Conservation (phyloP, 2,888 invertebrate genomes). For the Danaus chrysippus region DNA sequence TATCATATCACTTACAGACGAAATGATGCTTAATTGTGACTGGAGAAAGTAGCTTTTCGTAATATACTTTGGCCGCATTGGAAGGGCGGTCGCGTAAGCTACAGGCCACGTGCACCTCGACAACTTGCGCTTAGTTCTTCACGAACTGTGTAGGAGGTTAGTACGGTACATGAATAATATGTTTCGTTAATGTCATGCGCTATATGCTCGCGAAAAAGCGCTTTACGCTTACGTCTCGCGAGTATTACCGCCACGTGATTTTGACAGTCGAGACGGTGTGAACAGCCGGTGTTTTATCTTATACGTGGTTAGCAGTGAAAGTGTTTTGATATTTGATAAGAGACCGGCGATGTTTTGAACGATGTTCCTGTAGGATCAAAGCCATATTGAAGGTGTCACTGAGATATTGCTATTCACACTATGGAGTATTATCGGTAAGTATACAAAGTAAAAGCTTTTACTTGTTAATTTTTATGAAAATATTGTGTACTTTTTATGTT, state of each 20-base stretch:
- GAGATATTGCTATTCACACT: slow-evolving; percentile 44
- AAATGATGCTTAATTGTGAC: slow-evolving; percentile 58
- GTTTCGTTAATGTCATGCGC: slow-evolving; percentile 69
- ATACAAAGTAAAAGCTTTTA: slow-evolving; percentile 13
- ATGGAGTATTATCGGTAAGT: slow-evolving; percentile 63
- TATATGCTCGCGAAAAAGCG: slow-evolving; percentile 61
- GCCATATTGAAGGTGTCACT: slow-evolving; percentile 34
- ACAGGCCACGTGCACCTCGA: slow-evolving; percentile 74
- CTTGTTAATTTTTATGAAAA: slow-evolving; percentile 6
- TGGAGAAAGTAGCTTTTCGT: slow-evolving; percentile 71
- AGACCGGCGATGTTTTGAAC: slow-evolving; percentile 40
- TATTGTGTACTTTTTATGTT: background rate
- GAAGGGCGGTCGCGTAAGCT: slow-evolving; percentile 77
- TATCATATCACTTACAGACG: slow-evolving; percentile 44
- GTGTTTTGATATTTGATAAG: slow-evolving; percentile 54
- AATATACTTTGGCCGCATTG: slow-evolving; percentile 58
- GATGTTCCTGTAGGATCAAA: slow-evolving; percentile 50
- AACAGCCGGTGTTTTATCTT: slow-evolving; percentile 54
- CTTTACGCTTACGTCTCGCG: slow-evolving; percentile 52
- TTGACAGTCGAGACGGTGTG: slow-evolving; percentile 54
- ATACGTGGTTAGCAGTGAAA: slow-evolving; percentile 47
- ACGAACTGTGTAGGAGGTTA: slow-evolving; percentile 77
- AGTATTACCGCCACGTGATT: slow-evolving; percentile 69
- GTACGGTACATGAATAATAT: slow-evolving; percentile 73
- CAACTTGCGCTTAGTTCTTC: slow-evolving; percentile 77